phyloP scores from a whole-genome alignment of 30 jellyfish, hydroid and myxozoan genomes.

The Hydractinia echinata region DNA sequence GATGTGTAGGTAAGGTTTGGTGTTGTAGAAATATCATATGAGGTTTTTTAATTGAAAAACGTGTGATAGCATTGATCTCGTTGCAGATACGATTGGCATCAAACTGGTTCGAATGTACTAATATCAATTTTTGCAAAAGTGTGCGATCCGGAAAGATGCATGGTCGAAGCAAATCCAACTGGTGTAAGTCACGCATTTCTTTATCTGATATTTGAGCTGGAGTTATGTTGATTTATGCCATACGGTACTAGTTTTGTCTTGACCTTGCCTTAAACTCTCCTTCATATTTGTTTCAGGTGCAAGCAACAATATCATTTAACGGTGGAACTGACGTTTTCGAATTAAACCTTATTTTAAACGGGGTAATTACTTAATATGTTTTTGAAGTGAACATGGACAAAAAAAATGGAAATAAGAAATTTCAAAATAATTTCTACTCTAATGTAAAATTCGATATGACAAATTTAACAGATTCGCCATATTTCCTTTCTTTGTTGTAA shows the following conservation, averaged over 20 bases:
- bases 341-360: constrained; percentile 44
- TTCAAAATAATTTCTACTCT: too few relatives aligned
- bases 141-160: constrained; percentile 68
- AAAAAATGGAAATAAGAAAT: too few relatives aligned
- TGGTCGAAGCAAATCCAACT: constrained; percentile 80
- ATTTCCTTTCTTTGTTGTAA: too few relatives aligned
- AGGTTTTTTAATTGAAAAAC: neutral
- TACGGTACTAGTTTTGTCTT: neutral
- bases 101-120: constrained; percentile 64
- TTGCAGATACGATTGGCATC: constrained; percentile 92
- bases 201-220: neutral
- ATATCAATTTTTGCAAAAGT: constrained; percentile 82
- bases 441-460: too few relatives aligned
- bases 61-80: neutral
- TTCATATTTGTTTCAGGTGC: constrained; percentile 36
- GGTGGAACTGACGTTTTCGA: constrained; percentile 78
- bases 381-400: too few relatives aligned
- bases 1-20: constrained; percentile 48
- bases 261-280: neutral
- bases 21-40: constrained; percentile 19
- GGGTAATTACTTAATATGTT: constrained; percentile 32
- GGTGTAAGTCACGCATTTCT: constrained; percentile 30
- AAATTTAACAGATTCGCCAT: too few relatives aligned
- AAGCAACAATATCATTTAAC: constrained; percentile 58
- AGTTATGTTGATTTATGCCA: neutral